Evolutionary conservation across 1,140 invertebrate genomes (phyloP).

Genomic region (Dendrolimus kikuchii): DNA sequence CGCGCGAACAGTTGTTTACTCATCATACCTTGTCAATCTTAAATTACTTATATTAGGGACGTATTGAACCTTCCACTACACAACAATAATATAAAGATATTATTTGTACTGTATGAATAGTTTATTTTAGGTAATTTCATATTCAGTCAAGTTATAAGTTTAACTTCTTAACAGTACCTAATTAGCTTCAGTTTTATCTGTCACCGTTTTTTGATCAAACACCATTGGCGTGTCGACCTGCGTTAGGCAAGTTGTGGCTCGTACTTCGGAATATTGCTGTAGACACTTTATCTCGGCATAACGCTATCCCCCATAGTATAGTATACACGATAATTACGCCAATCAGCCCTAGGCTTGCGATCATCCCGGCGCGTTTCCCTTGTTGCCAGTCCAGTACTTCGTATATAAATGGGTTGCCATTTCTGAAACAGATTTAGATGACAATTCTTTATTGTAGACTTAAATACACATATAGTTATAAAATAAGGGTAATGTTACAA

Average conservation of each 20-base stretch:
- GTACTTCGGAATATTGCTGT: constrained; percentile 33
- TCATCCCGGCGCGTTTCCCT: constrained; percentile 46
- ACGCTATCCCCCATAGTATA: constrained; percentile 30
- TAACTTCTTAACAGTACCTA: neutral
- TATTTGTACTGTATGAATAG: too few species aligned
- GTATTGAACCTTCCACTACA: too few species aligned
- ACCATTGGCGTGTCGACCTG: constrained; percentile 28
- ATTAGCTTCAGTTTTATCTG: neutral
- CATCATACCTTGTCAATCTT: too few species aligned
- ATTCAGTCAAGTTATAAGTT: too few species aligned
- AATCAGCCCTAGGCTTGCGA: constrained; percentile 70
- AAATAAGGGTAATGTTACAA: too few species aligned
- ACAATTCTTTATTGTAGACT: neutral
- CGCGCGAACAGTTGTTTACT: too few species aligned
- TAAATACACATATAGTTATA: too few species aligned
- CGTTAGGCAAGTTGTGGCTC: constrained; percentile 35
- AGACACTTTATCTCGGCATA: constrained; percentile 43
- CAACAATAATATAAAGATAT: too few species aligned
- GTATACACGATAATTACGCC: constrained; percentile 61
- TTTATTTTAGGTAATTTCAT: too few species aligned
- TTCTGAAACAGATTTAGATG: constrained; percentile 55
- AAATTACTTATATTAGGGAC: too few species aligned
- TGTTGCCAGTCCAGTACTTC: constrained; percentile 79
- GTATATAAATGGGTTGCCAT: constrained; percentile 78
- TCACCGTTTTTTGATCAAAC: constrained; percentile 2